Evolutionary conservation across 2,888 invertebrate genomes (phyloP), one percentile per base, ranked within the genome.

Genomic region (Gymnosoma rotundatum): DNA sequence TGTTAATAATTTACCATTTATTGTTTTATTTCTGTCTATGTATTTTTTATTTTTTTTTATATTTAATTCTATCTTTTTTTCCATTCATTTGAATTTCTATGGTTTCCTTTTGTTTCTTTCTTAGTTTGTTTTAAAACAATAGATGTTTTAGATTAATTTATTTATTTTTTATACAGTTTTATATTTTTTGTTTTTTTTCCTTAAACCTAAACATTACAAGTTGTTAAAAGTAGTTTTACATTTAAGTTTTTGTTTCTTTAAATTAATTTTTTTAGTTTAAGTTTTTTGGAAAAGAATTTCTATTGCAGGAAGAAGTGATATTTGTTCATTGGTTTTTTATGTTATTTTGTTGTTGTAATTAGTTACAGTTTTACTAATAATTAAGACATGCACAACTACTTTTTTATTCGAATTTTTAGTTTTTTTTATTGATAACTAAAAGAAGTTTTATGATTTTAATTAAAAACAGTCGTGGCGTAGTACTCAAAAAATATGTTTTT

Each of bases 1-100:
- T 66, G 45, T 56, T 66, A 75, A 74, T 80, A 63, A 52, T 78
- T 67, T 80, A 73, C 73, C 79, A 83, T 80, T 72, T 80, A 79
- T 83, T 36, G 63, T 64, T 54, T 36, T 72, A 21, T 69, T 25
- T 45, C 60, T 20, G 3, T 42, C 10, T 42, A 61, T 70, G 10
- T 56, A 1, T 81, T 75, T 20, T 52, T 66, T 74, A 12, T 45
- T 36, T 56, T 42, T 50, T 67, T 48, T 18, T 60, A 16, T 32
- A 2, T 73, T 63, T 61, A 69, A 42, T 69, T 42, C 60, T 60
- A 36, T 78, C 32, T 32, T 78, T 48, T n/a, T 42, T 81, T 73
- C 45, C 20, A 38, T 18, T 73, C 25, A 56, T 16, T 56, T 54
- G 45, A 10, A 12, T 42, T 42, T 42, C 42, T 42, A 42, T 42